These are phyloP conservation scores for Taxidea taxus DNA, from an alignment of 2,113 vertebrate genomes.

Conservation along the genomic window DNA sequence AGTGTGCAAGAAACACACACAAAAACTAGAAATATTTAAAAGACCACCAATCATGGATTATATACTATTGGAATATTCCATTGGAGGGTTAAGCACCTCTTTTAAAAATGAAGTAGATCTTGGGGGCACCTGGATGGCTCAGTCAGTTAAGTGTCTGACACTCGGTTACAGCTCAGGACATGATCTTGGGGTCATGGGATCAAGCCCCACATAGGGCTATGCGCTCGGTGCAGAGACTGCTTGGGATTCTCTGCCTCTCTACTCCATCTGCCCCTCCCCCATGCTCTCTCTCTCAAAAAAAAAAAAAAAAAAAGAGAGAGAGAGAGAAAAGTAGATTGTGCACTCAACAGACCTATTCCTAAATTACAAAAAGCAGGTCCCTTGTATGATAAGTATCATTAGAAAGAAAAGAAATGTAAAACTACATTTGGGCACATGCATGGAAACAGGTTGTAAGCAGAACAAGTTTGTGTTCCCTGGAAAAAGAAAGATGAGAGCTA, in stretches of 20 bases:
- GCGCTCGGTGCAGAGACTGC: too few relatives aligned
- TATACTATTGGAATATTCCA: neutral
- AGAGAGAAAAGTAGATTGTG: neutral
- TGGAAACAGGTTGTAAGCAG: neutral
- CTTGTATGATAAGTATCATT: neutral
- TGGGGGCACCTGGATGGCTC: neutral
- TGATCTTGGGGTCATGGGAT: neutral
- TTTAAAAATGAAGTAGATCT: neutral
- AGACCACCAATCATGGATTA: neutral
- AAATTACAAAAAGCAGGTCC: neutral
- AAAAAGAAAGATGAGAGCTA: neutral
- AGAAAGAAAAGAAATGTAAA: neutral
- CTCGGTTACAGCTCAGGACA: neutral
- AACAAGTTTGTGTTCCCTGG: neutral
- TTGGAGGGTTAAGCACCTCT: neutral
- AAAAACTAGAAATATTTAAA: neutral
- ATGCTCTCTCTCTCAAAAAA: neutral
- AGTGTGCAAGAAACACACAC: neutral
- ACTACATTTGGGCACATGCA: too few relatives aligned
- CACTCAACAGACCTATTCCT: neutral
- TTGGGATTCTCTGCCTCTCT: neutral
- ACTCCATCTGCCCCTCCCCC: neutral
- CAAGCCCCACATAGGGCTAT: neutral
- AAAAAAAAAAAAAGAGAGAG: neutral
- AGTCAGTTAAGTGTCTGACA: neutral